These are phyloP conservation scores for Cyprinella venusta DNA, from an alignment of 2,797 vertebrate species.

Conservation along the genomic window DNA sequence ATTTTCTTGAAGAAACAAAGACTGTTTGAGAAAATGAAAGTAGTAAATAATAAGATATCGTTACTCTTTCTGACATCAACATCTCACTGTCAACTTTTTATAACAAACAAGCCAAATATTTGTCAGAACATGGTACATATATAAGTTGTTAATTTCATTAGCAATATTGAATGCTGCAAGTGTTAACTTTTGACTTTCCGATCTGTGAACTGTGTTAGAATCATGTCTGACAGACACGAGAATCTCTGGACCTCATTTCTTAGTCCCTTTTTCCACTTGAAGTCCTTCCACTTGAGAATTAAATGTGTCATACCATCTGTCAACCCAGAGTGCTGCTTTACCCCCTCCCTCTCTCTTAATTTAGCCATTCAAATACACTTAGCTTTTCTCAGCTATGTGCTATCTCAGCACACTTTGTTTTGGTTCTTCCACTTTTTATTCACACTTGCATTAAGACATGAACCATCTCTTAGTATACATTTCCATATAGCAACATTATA, in stretches of 20 bases:
- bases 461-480: background rate
- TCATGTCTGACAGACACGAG: slow-evolving; percentile 48
- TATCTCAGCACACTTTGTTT: slow-evolving; percentile 24
- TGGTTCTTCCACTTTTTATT: slow-evolving; percentile 18
- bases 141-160: background rate
- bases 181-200: slow-evolving; percentile 54
- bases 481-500: slow-evolving; percentile 35
- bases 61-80: background rate
- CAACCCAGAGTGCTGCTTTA: slow-evolving; percentile 65
- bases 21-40: background rate
- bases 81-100: background rate
- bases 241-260: slow-evolving; percentile 62
- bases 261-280: slow-evolving; percentile 60
- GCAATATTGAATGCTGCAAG: background rate
- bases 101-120: slow-evolving; percentile 1
- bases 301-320: slow-evolving; percentile 76
- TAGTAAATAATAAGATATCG: background rate
- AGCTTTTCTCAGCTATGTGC: slow-evolving; percentile 66
- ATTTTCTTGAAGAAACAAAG: background rate
- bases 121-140: background rate
- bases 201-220: slow-evolving; percentile 37
- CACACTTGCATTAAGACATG: background rate
- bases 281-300: slow-evolving; percentile 68
- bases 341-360: slow-evolving; percentile 55
- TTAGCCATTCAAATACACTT: slow-evolving; percentile 64